Conservation (phyloP, 1,140 invertebrate species). For the Cydia pomonella region DNA sequence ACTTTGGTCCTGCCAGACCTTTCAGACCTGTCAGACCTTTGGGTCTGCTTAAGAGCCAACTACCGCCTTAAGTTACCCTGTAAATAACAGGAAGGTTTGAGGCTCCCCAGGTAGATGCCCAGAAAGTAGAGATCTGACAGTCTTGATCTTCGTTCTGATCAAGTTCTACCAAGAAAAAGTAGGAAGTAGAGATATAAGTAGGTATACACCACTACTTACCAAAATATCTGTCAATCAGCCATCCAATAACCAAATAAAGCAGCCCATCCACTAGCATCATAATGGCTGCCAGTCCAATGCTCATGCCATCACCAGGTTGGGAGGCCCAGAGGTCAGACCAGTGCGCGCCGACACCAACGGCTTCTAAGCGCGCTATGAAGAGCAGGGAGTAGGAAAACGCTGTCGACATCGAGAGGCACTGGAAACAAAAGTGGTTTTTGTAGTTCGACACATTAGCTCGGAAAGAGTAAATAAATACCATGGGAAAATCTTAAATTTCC, state of each 20-base stretch:
- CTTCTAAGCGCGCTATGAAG: constrained; percentile 82
- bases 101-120: too few species aligned
- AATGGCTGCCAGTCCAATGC: constrained; percentile 66
- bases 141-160: too few species aligned
- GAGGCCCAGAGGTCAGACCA: constrained; percentile 80
- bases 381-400: constrained; percentile 84
- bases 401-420: constrained; percentile 84
- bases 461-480: too few species aligned
- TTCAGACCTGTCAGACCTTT: too few species aligned
- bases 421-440: constrained; percentile 36
- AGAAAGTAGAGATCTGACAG: too few species aligned
- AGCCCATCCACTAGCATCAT: constrained; percentile 77
- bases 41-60: too few species aligned
- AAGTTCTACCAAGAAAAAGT: too few species aligned
- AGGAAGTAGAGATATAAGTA: neutral
- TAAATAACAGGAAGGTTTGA: too few species aligned
- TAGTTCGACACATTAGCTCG: too few species aligned
- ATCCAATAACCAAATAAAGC: constrained; percentile 77
- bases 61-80: too few species aligned
- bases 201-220: constrained; percentile 49
- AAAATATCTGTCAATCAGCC: constrained; percentile 60
- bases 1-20: too few species aligned
- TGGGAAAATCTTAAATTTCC: too few species aligned
- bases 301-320: constrained; percentile 76
- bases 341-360: constrained; percentile 78